Base-by-base conservation (phyloP, 2,113 vertebrate species). In the Muscicapa adusta region DNA sequence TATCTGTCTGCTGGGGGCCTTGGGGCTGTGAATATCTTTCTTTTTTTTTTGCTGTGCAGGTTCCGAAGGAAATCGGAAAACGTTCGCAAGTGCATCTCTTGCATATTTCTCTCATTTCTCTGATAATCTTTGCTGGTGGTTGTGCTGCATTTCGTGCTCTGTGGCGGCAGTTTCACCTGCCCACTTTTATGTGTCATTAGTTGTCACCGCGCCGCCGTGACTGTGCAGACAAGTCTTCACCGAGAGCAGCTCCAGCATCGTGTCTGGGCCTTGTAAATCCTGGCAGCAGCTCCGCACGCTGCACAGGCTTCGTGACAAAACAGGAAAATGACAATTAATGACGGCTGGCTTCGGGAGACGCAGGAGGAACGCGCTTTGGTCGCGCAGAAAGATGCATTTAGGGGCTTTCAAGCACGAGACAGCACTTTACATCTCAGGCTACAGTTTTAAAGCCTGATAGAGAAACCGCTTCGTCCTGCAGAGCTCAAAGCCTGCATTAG, bases 261-360 rank as follows among this genome's bases (percentile, higher is more conserved):
- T 28, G 34, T 63, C 88, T 68, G 78, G 81, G 85, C 93, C 94
- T 83, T 79, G 63, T 85, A 91, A 96, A 91, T 83, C 93, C 78
- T 43, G 87, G 78, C 66, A 76, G 58, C 94, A 36, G 29, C 50
- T 18, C 2, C 0, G 0, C 51, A 2, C 0, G 0, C 63, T 61
- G 66, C 54, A 66, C 50, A 66, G 60, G 56, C 75, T 91, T 73
- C 66, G 87, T 79, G 85, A 89, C 81, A 93, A 89, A 89, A 87
- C 1, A 53, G 51, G 50, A 48, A 19, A 68, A 62, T 38, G 84
- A 76, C 81, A 76, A 94, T 91, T 95, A 91, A 87, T 38, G 87
- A 54, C 0, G 22, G 18, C 43, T 91, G 71, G 62, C 62, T 90
- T 93, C 24, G 4, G 42, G 56, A 88, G 22, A 54, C 5, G 17